phyloP scores from a whole-genome alignment of 2,797 vertebrate species.

The Myripristis jacobus region DNA sequence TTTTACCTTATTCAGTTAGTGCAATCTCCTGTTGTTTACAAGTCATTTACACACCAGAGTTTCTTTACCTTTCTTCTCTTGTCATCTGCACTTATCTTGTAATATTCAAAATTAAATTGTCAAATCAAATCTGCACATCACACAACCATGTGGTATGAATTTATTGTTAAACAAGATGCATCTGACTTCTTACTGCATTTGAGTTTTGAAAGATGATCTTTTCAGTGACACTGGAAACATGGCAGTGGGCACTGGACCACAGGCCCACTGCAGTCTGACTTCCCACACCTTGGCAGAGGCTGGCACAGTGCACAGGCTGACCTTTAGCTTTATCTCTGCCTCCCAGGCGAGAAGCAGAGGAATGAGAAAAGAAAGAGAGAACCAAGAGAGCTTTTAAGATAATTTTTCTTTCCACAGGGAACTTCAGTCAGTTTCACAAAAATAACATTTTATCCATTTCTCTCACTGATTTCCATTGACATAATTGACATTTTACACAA shows the following conservation, averaged over 20 bases:
- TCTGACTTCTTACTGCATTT: not conserved
- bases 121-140: not conserved
- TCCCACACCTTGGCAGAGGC: slow-evolving; percentile 73
- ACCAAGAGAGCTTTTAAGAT: slow-evolving; percentile 1
- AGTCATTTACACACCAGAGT: not conserved
- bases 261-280: slow-evolving; percentile 67
- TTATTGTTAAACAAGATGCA: not conserved
- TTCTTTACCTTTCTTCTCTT: not conserved
- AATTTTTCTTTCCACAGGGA: slow-evolving; percentile 10
- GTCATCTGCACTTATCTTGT: not conserved
- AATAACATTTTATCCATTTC: not conserved
- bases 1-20: too few species aligned
- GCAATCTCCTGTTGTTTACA: too few species aligned
- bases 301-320: slow-evolving; percentile 59
- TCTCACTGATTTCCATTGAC: not conserved
- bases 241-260: slow-evolving; percentile 52
- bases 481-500: not conserved
- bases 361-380: slow-evolving; percentile 54
- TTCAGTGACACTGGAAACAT: slow-evolving; percentile 49
- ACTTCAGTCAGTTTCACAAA: slow-evolving; percentile 14
- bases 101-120: not conserved
- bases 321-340: slow-evolving; percentile 74
- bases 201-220: slow-evolving; percentile 13
- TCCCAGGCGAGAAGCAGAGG: slow-evolving; percentile 49
- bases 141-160: too few species aligned